Evolutionary conservation across 2,113 vertebrate species (phyloP).

Genomic region (Phrynocephalus versicolor): DNA sequence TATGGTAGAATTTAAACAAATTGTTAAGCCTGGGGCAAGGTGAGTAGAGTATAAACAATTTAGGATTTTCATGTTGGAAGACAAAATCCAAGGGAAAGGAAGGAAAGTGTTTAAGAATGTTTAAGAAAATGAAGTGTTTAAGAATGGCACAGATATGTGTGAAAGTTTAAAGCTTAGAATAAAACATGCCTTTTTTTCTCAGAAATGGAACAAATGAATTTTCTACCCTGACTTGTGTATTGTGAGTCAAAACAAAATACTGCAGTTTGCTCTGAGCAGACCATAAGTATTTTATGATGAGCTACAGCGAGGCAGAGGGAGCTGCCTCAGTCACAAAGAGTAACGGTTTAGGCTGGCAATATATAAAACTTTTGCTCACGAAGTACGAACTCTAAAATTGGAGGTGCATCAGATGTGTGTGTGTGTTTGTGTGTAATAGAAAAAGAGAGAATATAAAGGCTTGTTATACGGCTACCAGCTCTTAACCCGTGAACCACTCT

Average conservation of each 20-base stretch:
- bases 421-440: not conserved
- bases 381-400: slow-evolving; percentile 10
- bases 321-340: slow-evolving; percentile 31
- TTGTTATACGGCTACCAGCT: not conserved
- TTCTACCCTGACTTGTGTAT: slow-evolving; percentile 39
- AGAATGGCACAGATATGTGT: slow-evolving; percentile 4
- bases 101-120: too few species aligned
- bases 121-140: slow-evolving; percentile 34
- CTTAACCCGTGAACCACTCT: slow-evolving; percentile 18
- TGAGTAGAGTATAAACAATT: not conserved
- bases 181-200: slow-evolving; percentile 24
- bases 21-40: too few species aligned
- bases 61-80: not conserved
- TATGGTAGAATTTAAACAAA: not conserved
- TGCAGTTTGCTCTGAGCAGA: slow-evolving; percentile 7
- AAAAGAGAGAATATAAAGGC: too few species aligned
- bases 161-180: slow-evolving; percentile 17
- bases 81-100: too few species aligned
- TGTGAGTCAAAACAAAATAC: slow-evolving; percentile 43
- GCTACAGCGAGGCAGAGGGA: slow-evolving; percentile 24
- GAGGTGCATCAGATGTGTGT: slow-evolving; percentile 4
- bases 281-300: slow-evolving; percentile 41
- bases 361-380: slow-evolving; percentile 34
- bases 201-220: slow-evolving; percentile 35
- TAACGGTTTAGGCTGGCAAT: slow-evolving; percentile 13